Conservation (phyloP, 2,113 vertebrate species). For the Psittacus erithacus region DNA sequence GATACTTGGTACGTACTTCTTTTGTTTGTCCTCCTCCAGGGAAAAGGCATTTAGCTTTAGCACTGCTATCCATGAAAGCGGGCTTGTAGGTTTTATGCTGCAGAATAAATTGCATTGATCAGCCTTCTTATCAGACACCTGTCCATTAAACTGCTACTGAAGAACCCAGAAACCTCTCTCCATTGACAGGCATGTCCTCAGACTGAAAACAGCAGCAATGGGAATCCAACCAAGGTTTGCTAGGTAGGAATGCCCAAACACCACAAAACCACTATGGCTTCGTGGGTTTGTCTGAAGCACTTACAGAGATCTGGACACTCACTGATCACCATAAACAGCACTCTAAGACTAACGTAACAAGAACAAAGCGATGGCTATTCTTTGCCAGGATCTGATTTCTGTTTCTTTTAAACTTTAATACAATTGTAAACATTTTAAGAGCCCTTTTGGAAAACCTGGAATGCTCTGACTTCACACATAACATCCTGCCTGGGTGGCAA, state of each 20-base stretch:
- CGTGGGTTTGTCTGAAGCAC: neutral
- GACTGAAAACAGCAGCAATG: neutral
- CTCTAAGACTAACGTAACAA: neutral
- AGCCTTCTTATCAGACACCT: neutral
- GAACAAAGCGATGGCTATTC: neutral
- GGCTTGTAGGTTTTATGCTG: neutral
- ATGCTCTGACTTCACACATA: neutral
- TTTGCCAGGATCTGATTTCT: neutral
- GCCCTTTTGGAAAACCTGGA: neutral
- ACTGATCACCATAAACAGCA: neutral
- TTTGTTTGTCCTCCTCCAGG: neutral
- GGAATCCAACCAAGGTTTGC: neutral
- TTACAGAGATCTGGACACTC: neutral
- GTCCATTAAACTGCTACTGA: neutral
- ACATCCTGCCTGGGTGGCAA: neutral
- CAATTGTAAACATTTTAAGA: neutral
- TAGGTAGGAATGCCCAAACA: neutral
- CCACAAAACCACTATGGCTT: neutral
- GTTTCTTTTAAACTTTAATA: neutral
- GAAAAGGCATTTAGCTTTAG: neutral
- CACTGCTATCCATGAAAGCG: neutral
- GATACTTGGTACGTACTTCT: neutral
- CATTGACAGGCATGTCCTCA: neutral
- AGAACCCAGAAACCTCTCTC: neutral
- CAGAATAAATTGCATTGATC: neutral